These are phyloP conservation scores for Leptura quadrifasciata DNA, from an alignment of 2,888 invertebrate species.

Conservation along the genomic window DNA sequence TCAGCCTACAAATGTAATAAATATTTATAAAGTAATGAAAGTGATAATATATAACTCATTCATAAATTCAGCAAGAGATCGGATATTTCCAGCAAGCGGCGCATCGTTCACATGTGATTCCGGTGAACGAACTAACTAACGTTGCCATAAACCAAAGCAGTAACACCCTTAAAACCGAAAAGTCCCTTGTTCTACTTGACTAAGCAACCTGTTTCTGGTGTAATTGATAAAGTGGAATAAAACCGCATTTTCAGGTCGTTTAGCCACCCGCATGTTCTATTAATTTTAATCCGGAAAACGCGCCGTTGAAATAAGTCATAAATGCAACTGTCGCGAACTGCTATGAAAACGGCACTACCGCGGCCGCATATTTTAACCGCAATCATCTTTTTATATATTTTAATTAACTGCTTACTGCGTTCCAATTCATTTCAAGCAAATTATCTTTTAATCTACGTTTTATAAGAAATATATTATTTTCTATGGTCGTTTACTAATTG, in stretches of 20 bases:
- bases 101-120: constrained; percentile 20
- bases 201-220: constrained; percentile 51
- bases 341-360: constrained; percentile 42
- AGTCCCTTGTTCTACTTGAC: constrained; percentile 44
- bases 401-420: constrained; percentile 25
- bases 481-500: not conserved
- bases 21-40: constrained; percentile 8
- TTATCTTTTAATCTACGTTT: constrained; percentile 18
- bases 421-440: not conserved
- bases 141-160: constrained; percentile 31
- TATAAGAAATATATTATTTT: not conserved
- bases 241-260: constrained; percentile 55
- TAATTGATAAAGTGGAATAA: constrained; percentile 55
- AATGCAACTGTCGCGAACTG: constrained; percentile 46
- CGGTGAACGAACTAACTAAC: constrained; percentile 16
- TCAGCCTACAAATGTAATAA: constrained; percentile 5
- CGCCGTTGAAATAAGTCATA: constrained; percentile 52
- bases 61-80: constrained; percentile 8
- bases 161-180: constrained; percentile 40
- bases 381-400: constrained; percentile 43
- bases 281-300: constrained; percentile 52
- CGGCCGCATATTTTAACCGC: constrained; percentile 43
- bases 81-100: constrained; percentile 11
- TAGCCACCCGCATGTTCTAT: constrained; percentile 55
- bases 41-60: not conserved